phyloP scores from a whole-genome alignment of 2,113 vertebrate species.

The Nerophis lumbriciformis region DNA sequence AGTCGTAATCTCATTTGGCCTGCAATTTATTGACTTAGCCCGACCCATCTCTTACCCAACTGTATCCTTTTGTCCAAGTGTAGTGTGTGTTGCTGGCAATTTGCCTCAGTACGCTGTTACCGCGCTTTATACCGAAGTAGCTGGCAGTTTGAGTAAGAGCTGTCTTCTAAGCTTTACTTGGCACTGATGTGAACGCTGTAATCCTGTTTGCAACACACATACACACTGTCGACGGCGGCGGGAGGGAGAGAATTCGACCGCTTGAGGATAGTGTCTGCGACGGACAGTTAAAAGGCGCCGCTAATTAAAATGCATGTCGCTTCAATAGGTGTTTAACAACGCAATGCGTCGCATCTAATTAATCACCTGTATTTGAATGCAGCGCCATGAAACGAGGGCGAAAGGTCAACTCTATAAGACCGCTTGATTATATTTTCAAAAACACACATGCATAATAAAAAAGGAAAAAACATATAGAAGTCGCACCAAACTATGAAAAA shows the following conservation, averaged over 20 bases:
- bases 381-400: not conserved
- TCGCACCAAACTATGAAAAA: too few species aligned
- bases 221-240: constrained; percentile 26
- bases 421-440: too few species aligned
- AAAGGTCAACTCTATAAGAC: constrained; percentile 34
- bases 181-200: constrained; percentile 18
- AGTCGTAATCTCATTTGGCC: constrained; percentile 50
- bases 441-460: too few species aligned
- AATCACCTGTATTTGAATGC: not conserved
- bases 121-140: constrained; percentile 35
- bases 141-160: constrained; percentile 17
- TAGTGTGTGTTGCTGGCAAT: constrained; percentile 20
- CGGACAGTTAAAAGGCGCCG: constrained; percentile 6
- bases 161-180: constrained; percentile 34
- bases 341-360: not conserved
- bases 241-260: constrained; percentile 18
- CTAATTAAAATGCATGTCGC: constrained; percentile 31
- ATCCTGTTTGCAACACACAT: constrained; percentile 34
- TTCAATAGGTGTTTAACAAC: constrained; percentile 24
- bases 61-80: constrained; percentile 22
- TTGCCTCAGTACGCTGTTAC: constrained; percentile 36
- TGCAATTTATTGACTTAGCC: constrained; percentile 44
- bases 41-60: constrained; percentile 11
- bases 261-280: constrained; percentile 20
- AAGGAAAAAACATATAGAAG: too few species aligned